These are phyloP conservation scores for Hormiphora californensis DNA, from an alignment of 37 sponge, comb jelly and placozoan genomes.

Conservation along the genomic window DNA sequence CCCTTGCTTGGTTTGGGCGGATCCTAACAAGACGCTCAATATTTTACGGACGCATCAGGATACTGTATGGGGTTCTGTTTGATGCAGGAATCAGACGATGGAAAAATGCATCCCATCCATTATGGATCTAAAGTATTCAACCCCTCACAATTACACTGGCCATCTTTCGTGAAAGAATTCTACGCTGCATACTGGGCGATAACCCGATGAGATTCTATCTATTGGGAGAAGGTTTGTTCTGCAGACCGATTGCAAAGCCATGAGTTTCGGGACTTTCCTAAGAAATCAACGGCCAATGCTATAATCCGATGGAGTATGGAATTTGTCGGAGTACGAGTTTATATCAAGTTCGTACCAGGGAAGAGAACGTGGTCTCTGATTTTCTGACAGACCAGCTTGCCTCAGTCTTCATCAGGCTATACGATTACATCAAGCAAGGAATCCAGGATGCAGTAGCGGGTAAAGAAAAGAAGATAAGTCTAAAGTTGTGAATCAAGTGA, in stretches of 20 bases:
- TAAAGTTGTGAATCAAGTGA: no score
- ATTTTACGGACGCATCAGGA: no score
- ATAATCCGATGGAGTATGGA: background rate
- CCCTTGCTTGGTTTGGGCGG: background rate
- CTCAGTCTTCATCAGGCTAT: background rate
- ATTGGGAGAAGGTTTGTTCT: background rate
- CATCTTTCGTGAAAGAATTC: background rate
- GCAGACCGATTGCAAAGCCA: background rate
- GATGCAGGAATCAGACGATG: background rate
- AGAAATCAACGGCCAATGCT: background rate
- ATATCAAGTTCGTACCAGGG: background rate
- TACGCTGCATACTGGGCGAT: background rate
- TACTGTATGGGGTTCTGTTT: background rate
- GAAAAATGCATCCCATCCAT: background rate
- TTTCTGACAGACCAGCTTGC: background rate
- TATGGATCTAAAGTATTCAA: background rate
- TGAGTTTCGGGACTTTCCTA: background rate
- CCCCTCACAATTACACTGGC: background rate
- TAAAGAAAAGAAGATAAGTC: no score
- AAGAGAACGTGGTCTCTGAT: background rate
- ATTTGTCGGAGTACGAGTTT: background rate
- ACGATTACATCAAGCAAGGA: background rate
- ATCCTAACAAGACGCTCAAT: background rate
- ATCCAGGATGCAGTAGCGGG: no score
- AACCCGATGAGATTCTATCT: background rate